Evolutionary conservation across 92 coral and sea anemone species (phyloP).

Genomic region (Diadumene lineata): DNA sequence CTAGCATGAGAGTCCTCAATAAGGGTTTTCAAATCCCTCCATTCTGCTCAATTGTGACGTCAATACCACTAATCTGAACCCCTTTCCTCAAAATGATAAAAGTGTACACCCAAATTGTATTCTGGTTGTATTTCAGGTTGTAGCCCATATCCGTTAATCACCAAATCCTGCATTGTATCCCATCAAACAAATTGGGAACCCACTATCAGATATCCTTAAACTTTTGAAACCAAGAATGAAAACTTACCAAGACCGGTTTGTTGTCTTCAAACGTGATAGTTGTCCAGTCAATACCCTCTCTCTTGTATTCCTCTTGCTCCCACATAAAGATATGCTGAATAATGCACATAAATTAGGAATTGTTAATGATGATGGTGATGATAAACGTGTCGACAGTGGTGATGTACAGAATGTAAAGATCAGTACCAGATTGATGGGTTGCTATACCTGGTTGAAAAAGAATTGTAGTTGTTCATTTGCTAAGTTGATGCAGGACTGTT

Average conservation of each 20-base stretch:
- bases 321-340: constrained; percentile 85
- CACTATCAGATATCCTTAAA: too few relatives aligned
- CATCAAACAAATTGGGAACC: too few relatives aligned
- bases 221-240: neutral
- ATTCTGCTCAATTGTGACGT: too few relatives aligned
- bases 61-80: too few relatives aligned
- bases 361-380: neutral
- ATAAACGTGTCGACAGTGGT: neutral
- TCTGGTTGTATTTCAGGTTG: too few relatives aligned
- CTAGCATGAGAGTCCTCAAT: too few relatives aligned
- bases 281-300: constrained; percentile 84
- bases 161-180: too few relatives aligned
- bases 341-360: neutral
- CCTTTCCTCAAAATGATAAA: too few relatives aligned
- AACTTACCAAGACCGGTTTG: constrained; percentile 81
- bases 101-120: too few relatives aligned
- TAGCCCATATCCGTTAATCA: too few relatives aligned
- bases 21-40: too few relatives aligned
- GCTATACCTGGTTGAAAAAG: constrained; percentile 83
- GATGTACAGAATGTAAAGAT: too few relatives aligned
- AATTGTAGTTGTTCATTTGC: constrained; percentile 90
- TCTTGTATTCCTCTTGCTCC: constrained; percentile 87
- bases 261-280: constrained; percentile 75
- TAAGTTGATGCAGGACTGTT: constrained; percentile 85
- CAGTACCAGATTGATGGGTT: neutral